Evolutionary conservation across 2,888 invertebrate genomes (phyloP).

Genomic region (Chrysolina haemoptera): DNA sequence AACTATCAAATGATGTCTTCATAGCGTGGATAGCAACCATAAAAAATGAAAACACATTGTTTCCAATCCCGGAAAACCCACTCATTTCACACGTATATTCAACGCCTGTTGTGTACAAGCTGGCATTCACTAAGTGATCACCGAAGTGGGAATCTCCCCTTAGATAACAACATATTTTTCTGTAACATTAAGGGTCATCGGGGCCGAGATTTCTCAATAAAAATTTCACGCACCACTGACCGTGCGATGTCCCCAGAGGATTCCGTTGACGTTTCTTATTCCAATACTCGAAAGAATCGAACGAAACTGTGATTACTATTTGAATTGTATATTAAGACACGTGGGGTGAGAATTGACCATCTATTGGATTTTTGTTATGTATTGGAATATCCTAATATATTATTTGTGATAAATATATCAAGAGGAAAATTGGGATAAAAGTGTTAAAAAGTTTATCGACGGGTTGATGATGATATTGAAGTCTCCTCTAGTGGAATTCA

Average conservation of each 20-base stretch:
- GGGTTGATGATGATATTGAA: too few species aligned
- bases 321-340: neutral
- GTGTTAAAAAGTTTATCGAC: too few species aligned
- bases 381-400: neutral
- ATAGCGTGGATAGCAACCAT: too few species aligned
- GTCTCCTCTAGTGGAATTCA: too few species aligned
- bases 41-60: too few species aligned
- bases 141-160: slow-evolving; percentile 44
- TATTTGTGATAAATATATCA: neutral
- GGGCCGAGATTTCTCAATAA: slow-evolving; percentile 52
- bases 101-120: slow-evolving; percentile 28
- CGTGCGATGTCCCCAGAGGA: slow-evolving; percentile 36
- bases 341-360: slow-evolving; percentile 13
- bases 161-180: slow-evolving; percentile 44
- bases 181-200: slow-evolving; percentile 48
- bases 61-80: slow-evolving; percentile 16
- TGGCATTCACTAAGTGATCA: slow-evolving; percentile 43
- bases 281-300: neutral
- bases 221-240: slow-evolving; percentile 47
- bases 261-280: slow-evolving; percentile 32
- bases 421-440: neutral
- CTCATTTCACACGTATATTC: slow-evolving; percentile 28
- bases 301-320: slow-evolving; percentile 4
- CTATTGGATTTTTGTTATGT: neutral
- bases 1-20: too few species aligned